A percentile compares a stretch with the other conserved stretches of the same genome.
phyloP scores from a whole-genome alignment of 2,797 vertebrate species.

The Pseudocheirus occidentalis region DNA sequence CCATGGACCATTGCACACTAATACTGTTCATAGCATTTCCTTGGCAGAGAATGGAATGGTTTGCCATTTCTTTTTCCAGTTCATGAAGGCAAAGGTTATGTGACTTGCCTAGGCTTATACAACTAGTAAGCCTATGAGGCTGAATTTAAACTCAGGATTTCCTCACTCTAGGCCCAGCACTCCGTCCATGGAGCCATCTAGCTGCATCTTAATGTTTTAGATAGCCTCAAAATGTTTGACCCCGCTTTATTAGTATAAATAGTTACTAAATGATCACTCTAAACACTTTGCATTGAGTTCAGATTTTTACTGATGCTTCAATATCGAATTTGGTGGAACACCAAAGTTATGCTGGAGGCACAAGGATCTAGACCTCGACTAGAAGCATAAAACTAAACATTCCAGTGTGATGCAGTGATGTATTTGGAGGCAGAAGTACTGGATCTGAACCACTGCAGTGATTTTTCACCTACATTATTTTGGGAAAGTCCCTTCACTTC shows the following conservation, averaged over 20 bases:
- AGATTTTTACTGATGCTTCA: background rate
- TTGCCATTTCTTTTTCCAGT: background rate
- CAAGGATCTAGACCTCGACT: background rate
- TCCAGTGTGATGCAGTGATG: background rate
- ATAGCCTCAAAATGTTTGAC: background rate
- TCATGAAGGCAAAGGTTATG: background rate
- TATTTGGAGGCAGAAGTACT: background rate
- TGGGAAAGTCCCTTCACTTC: background rate
- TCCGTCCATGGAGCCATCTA: background rate
- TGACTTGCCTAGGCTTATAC: background rate
- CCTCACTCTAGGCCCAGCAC: background rate
- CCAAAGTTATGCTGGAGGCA: background rate
- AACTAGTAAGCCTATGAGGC: background rate
- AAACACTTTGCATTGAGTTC: background rate
- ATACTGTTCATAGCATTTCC: background rate
- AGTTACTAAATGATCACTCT: background rate
- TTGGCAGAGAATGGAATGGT: background rate
- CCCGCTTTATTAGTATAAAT: background rate
- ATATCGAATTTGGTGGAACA: background rate
- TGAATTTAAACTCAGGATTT: background rate
- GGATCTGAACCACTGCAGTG: background rate
- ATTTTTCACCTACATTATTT: background rate
- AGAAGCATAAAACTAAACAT: background rate
- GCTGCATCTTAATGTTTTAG: background rate
- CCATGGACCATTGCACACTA: background rate